Evolutionary conservation across 2,797 vertebrate species (phyloP).

Genomic region (Sarcophilus harrisii): DNA sequence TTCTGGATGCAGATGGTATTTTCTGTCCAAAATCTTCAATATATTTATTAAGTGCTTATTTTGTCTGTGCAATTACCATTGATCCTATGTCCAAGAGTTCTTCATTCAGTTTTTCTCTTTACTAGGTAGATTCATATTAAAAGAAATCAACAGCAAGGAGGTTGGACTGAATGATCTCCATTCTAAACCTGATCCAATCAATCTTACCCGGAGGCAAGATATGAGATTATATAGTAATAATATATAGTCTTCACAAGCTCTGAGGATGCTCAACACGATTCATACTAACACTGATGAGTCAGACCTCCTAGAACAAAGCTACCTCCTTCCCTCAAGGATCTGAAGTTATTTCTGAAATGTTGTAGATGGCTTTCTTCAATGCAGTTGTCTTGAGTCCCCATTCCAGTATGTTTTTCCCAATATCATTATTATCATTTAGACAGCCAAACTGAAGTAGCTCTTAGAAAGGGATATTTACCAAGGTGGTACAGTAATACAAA

Average conservation of each 20-base stretch:
- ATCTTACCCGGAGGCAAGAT: background rate
- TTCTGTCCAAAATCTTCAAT: too few relatives aligned
- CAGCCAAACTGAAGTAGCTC: background rate
- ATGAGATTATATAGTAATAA: background rate
- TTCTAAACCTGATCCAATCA: background rate
- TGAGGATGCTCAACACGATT: background rate
- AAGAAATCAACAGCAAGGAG: background rate
- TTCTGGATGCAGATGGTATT: too few relatives aligned
- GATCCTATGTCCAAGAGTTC: background rate
- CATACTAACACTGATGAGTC: background rate
- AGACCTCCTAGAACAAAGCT: background rate
- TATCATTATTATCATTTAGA: background rate
- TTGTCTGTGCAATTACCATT: background rate
- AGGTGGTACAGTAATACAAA: background rate
- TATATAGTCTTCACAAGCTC: background rate
- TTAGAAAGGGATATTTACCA: background rate
- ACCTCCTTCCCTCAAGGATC: background rate
- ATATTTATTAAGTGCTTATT: background rate
- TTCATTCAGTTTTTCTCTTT: background rate
- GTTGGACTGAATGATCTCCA: background rate
- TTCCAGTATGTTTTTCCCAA: background rate
- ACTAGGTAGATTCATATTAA: background rate
- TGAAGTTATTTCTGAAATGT: background rate
- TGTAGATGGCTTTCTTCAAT: background rate
- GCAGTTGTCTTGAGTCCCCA: background rate